These are phyloP conservation scores for Conus canariensis DNA, from an alignment of 2,888 invertebrate genomes.

Conservation along the genomic window DNA sequence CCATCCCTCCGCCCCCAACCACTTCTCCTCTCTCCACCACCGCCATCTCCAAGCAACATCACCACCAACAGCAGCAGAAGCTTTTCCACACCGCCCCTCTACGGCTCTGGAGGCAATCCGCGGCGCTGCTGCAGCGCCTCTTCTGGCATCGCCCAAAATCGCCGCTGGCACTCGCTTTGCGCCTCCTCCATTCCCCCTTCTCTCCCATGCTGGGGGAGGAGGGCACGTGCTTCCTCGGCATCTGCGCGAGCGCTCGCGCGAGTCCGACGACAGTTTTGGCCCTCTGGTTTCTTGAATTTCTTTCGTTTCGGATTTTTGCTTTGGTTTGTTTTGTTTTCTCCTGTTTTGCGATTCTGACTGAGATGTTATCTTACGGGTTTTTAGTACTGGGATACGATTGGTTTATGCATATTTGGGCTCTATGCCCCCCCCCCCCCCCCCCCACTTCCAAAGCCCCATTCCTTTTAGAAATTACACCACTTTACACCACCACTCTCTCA, in stretches of 20 bases:
- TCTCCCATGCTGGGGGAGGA: not conserved
- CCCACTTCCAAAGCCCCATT: no score
- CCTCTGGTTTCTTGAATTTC: not conserved
- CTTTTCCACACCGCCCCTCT: not conserved
- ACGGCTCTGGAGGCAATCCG: not conserved
- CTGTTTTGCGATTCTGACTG: no score
- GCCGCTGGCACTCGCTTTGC: not conserved
- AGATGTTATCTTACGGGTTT: no score
- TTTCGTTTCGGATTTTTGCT: not conserved
- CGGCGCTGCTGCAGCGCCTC: not conserved
- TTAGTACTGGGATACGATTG: no score
- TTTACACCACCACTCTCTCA: not conserved
- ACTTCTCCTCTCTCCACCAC: not conserved
- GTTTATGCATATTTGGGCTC: no score
- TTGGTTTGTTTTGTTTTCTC: not conserved
- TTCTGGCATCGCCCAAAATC: not conserved
- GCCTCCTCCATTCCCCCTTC: not conserved
- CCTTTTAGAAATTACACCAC: no score
- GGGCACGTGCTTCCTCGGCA: not conserved
- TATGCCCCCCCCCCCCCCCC: no score
- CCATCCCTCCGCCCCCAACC: not conserved
- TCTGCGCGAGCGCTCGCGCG: constrained; percentile 13
- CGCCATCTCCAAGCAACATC: not conserved
- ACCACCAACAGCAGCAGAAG: not conserved
- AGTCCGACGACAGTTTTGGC: not conserved